phyloP scores from a whole-genome alignment of 2,797 vertebrate species.

The Mareca penelope region DNA sequence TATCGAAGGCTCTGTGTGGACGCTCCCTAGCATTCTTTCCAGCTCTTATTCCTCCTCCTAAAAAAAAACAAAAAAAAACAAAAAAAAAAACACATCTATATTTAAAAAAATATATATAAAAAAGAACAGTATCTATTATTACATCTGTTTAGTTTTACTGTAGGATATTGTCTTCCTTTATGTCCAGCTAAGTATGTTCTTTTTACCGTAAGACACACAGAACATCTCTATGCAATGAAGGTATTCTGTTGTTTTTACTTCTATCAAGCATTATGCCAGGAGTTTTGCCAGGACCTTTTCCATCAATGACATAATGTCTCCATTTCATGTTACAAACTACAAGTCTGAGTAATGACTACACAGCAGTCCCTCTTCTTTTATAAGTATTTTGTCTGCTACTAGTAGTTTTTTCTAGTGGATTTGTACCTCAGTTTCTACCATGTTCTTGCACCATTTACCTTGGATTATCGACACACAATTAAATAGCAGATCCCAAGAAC shows the following conservation, averaged over 20 bases:
- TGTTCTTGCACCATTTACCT: not conserved
- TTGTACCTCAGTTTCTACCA: not conserved
- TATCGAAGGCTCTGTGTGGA: not conserved
- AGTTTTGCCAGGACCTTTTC: not conserved
- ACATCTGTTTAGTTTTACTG: not conserved
- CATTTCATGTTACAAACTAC: not conserved
- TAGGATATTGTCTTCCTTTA: not conserved
- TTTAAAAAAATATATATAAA: not conserved
- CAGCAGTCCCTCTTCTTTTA: not conserved
- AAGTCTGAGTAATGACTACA: not conserved
- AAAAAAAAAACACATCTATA: not conserved
- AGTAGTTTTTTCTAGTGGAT: not conserved
- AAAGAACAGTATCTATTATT: not conserved
- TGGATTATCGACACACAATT: not conserved
- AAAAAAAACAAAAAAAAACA: not conserved
- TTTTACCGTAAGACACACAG: not conserved
- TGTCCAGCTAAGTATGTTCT: not conserved
- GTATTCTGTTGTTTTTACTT: not conserved
- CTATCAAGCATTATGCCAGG: not conserved
- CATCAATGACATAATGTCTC: not conserved
- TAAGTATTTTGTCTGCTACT: not conserved
- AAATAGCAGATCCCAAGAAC: not conserved
- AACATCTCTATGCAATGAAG: not conserved
- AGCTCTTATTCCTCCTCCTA: not conserved
- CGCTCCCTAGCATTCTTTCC: not conserved